phyloP scores from a whole-genome alignment of 2,113 vertebrate species.

The Stegostoma tigrinum region DNA sequence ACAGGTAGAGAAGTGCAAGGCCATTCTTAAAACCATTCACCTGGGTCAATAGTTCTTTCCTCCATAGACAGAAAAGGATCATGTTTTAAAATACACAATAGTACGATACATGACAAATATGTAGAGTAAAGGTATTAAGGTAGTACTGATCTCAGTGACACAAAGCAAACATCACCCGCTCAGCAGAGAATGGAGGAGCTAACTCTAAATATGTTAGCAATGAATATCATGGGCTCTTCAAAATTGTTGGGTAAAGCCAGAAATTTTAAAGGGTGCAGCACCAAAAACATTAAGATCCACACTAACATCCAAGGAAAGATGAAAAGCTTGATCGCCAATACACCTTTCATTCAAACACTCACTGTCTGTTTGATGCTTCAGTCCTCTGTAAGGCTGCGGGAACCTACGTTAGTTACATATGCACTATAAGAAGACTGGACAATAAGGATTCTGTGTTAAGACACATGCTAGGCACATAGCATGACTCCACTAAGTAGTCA shows the following conservation, averaged over 20 bases:
- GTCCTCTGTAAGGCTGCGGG: not conserved
- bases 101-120: not conserved
- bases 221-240: not conserved
- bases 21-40: not conserved
- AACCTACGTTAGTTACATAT: not conserved
- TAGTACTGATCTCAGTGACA: not conserved
- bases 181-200: not conserved
- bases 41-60: not conserved
- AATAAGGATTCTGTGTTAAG: not conserved
- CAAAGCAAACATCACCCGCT: not conserved
- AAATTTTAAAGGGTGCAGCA: not conserved
- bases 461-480: not conserved
- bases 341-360: not conserved
- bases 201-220: not conserved
- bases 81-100: not conserved
- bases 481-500: not conserved
- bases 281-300: not conserved
- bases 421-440: not conserved
- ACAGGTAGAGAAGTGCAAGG: not conserved
- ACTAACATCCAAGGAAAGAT: not conserved
- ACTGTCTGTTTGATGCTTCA: not conserved
- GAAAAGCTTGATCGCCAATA: not conserved
- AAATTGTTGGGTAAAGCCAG: not conserved
- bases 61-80: not conserved
- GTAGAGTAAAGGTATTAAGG: not conserved